A percentile compares a stretch with the other conserved stretches of the same genome.
phyloP scores from a whole-genome alignment of 2,888 invertebrate genomes.

The Trissolcus brochymenae region DNA sequence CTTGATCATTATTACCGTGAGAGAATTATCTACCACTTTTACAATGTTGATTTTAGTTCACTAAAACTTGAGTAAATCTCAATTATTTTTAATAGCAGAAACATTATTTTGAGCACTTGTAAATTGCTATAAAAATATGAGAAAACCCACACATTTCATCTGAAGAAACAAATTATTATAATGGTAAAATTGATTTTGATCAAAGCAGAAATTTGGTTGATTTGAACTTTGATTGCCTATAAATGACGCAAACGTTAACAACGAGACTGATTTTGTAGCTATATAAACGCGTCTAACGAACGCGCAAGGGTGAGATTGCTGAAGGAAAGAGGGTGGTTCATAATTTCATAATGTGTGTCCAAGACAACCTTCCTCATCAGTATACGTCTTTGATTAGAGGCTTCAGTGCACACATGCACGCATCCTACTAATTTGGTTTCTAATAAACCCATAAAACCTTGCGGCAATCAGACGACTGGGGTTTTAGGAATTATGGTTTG shows the following conservation, averaged over 20 bases:
- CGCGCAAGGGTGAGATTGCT: constrained; percentile 63
- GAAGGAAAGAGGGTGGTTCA: constrained; percentile 62
- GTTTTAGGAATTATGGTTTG: constrained; percentile 23
- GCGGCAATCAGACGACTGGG: constrained; percentile 59
- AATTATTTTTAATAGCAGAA: no score
- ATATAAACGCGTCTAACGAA: constrained; percentile 73
- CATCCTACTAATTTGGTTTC: constrained; percentile 72
- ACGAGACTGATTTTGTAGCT: constrained; percentile 70
- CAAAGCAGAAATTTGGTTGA: constrained; percentile 31
- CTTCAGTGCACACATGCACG: constrained; percentile 53
- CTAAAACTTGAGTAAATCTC: constrained; percentile 71
- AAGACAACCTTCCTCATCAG: constrained; percentile 70
- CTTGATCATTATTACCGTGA: constrained; percentile 11
- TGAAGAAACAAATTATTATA: no score
- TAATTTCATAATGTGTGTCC: constrained; percentile 72
- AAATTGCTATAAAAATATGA: no score
- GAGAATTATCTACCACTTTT: constrained; percentile 11
- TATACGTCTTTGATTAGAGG: constrained; percentile 74
- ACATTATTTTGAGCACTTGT: no score
- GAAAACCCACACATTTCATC: no score
- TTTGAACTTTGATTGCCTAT: constrained; percentile 30
- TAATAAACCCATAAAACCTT: constrained; percentile 71
- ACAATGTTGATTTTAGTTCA: constrained; percentile 32
- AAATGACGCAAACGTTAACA: constrained; percentile 63
- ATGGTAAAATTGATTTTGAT: no score